Conservation (phyloP, 2,797 vertebrate species). For the Hirundo rustica region DNA sequence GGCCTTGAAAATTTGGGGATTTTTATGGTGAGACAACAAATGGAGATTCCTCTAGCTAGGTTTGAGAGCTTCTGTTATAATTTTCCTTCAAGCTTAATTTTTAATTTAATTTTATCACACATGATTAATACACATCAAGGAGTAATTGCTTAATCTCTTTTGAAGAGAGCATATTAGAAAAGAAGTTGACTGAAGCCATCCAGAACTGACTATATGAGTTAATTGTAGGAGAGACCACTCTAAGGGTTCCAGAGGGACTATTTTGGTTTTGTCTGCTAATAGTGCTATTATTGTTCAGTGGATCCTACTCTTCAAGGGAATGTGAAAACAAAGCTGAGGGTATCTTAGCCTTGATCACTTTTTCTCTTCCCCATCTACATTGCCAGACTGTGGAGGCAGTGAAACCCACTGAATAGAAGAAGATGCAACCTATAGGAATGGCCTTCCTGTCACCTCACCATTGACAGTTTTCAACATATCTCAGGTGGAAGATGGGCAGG, state of each 20-base stretch:
- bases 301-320: neutral
- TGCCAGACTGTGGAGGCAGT: neutral
- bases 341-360: neutral
- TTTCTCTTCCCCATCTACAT: neutral
- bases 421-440: neutral
- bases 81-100: neutral
- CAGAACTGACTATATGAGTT: neutral
- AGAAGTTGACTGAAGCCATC: neutral
- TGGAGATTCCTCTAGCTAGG: neutral
- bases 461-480: neutral
- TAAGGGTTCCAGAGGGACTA: neutral
- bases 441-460: neutral
- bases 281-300: neutral
- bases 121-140: neutral
- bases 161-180: neutral
- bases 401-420: neutral
- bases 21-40: neutral
- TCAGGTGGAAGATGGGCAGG: neutral
- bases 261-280: neutral
- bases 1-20: accelerated
- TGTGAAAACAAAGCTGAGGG: neutral
- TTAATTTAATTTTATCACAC: neutral
- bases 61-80: neutral
- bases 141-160: neutral
- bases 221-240: neutral